Evolutionary conservation across 2,888 invertebrate species (phyloP), one percentile per base, ranked within the genome.

Genomic region (Hypsopygia costalis): DNA sequence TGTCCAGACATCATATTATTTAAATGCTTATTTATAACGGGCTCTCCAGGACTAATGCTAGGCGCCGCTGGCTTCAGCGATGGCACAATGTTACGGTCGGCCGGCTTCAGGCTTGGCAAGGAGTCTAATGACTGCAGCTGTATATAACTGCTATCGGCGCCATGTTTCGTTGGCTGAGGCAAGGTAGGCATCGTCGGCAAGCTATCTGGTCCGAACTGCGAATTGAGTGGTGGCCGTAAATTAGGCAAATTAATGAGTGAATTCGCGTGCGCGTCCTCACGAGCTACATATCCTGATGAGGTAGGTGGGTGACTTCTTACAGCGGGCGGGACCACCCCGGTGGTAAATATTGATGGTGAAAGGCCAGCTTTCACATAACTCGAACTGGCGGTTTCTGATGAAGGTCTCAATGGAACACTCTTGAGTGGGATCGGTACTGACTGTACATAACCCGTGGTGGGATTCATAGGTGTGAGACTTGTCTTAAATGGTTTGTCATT

Each of bases 351-450:
- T 0, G 85, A 73, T 16, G 79, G 77, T 10, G 82, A 67, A 27
- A 87, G 55, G 1, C 80, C 78, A 10, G 87, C 87, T 81, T 82
- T 82, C 1, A 88, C 87, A 46, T 88, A 88, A 52, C 88, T 86
- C 10, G 83, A 78, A 41, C 77, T 76, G 1, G 85, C 59, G 11
- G 81, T 71, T 47, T 74, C 79, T 4, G 59, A 34, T 8, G 56
- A 34, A 11, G 63, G 46, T 27, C 61, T 64, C 21, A 53, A 44
- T 10, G 60, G 55, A 2, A 63, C 46, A 40, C 49, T 69, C 35
- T 60, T 62, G 1, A 60, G 50, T 1, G 70, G 62, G 16, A 57
- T 54, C 9, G 69, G 66, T 25, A 71, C 62, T 49, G 76, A 69
- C 43, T 62, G 69, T 6, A 80, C 75, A 52, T 80, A 80, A 1